Evolutionary conservation across 2,797 vertebrate species (phyloP), one percentile per base, ranked within the genome.

Genomic region (Hozukius guyotensis): DNA sequence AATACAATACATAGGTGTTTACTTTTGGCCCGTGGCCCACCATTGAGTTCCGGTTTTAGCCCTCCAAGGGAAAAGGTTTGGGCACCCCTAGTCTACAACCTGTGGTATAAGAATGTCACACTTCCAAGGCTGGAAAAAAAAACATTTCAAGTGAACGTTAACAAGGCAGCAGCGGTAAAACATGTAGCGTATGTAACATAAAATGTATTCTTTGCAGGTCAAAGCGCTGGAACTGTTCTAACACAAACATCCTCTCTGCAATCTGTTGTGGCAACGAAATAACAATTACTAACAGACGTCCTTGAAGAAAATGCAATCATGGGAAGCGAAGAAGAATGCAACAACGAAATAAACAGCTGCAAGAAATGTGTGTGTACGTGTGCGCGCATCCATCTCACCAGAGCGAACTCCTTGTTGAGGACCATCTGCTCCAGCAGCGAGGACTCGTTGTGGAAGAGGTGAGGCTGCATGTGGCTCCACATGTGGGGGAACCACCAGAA

Each of bases 401-500:
- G 89, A 72, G 98, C 98, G 81, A 99, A 99, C 84, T 99, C 97
- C 91, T 97, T 99, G 96, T 99, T 99, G 85, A 99, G 97, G 86
- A 97, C 96, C 98, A 99, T 99, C 95, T 99, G 98, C 77, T 99
- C 98, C 85, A 97, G 95, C 82, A 99, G 94, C 0, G 97, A 98
- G 0, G 98, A 98, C 89, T 99, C 97, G 0, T 99, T 99, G 93
- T 98, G 97, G 93, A 99, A 99, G 84, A 99, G 97, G 78, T 99
- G 98, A 75, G 98, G 98, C 93, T 99, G 98, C 98, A 99, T 99
- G 88, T 99, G 98, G 81, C 97, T 99, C 98, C 98, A 99, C 98
- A 99, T 99, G 90, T 99, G 98, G 72, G 98, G 98, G 80, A 99
- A 99, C 98, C 98, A 99, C 98, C 98, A 99, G 95, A 99, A 99